A percentile compares a stretch with the other conserved stretches of the same genome.
These are phyloP conservation scores for Scelioninae gen. 1 DNA, from an alignment of 2,888 invertebrate genomes.

Conservation along the genomic window DNA sequence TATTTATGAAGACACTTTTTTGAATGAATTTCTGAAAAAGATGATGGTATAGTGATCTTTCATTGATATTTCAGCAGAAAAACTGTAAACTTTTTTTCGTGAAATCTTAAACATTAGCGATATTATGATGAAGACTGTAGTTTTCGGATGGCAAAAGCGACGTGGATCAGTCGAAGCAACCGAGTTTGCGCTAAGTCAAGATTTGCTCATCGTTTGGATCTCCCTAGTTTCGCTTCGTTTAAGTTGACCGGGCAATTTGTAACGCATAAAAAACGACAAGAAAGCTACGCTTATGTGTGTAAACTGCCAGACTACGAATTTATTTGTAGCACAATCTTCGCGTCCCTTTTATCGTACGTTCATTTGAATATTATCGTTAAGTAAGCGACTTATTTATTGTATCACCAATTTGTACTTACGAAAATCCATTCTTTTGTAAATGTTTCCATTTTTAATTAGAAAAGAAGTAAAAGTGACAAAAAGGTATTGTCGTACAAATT, in stretches of 20 bases:
- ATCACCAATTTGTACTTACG: constrained; percentile 43
- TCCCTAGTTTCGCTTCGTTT: constrained; percentile 48
- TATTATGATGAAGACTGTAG: constrained; percentile 27
- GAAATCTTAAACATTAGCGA: background rate
- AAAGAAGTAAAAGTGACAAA: background rate
- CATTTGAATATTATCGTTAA: constrained; percentile 32
- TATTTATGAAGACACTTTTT: no score
- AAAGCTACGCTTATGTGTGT: constrained; percentile 16
- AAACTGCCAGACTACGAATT: constrained; percentile 44
- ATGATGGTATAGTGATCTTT: no score
- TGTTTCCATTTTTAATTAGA: constrained; percentile 16
- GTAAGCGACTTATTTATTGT: constrained; percentile 51
- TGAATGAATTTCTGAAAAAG: no score
- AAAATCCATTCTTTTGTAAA: constrained; percentile 22
- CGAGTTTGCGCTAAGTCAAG: constrained; percentile 64
- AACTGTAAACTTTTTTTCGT: background rate
- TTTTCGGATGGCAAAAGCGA: constrained; percentile 17
- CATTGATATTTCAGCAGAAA: no score
- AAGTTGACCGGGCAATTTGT: constrained; percentile 36
- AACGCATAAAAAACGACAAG: constrained; percentile 16
- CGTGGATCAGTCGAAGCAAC: constrained; percentile 40
- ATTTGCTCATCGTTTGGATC: constrained; percentile 69
- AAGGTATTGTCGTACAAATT: constrained; percentile 6
- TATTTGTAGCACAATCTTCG: constrained; percentile 42
- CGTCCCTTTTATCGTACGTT: constrained; percentile 21